Evolutionary conservation across 1,140 invertebrate genomes (phyloP), one percentile per base, ranked within the genome.

Genomic region (Brachystomella parvula): DNA sequence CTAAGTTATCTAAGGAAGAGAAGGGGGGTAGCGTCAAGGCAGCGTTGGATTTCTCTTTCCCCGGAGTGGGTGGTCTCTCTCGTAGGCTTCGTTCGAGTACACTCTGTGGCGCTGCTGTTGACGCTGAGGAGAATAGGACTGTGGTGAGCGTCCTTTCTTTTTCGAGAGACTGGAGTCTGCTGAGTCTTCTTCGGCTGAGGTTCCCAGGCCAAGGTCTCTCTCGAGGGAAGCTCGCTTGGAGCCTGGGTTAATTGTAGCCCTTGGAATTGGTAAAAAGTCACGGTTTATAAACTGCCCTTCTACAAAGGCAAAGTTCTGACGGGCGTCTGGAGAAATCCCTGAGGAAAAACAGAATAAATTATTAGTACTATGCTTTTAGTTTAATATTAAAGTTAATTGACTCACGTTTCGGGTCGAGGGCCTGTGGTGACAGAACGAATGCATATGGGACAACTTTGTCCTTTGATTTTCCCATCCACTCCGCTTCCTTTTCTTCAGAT

Each of bases 181-280:
- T 2, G 83, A 89, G 67, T 76, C 75, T 77, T 86, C 89, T 68
- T 79, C 78, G 64, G 84, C 89, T 0, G 89, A 92, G 2, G 90
- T 94, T 0, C 91, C 91, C 0, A 94, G 78, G 0, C 90, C 91
- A 2, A 88, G 80, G 76, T 94, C 91, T 76, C 91, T 89, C 33
- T 94, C 90, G 2, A 71, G 67, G 19, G 68, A 70, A 12, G 71
- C 68, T 1, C 67, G 70, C 3, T 73, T 71, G 3, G 74, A 73
- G 6, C 67, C 72, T 39, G 64, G 74, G 26, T 49, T 64, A 19
- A 21, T 64, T 35, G 66, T 64, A 1, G 70, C 66, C 58, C 71
- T 65, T 19, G 70, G 64, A 33, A 70, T 63, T 12, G 65, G n/a
- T 35, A 67, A 65, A 15, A 65, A 57, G 49, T 66, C 56, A 31